Evolutionary conservation across 2,888 invertebrate species (phyloP), one percentile per base, ranked within the genome.

Genomic region (Cerceris ruficornis): DNA sequence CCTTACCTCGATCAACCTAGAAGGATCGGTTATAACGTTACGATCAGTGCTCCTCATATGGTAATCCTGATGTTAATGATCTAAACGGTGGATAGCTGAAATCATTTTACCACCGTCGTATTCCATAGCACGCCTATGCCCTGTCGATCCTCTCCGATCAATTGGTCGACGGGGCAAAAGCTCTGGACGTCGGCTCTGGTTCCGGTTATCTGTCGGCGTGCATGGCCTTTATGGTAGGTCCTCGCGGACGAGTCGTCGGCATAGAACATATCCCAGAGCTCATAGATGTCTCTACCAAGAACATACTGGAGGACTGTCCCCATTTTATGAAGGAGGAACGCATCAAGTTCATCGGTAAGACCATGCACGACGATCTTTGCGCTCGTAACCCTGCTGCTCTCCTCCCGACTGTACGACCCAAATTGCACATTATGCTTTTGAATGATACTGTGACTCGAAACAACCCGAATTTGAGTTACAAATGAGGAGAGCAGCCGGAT

Each of bases 41-140:
- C 98, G 0, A 98, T 99, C 75, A 97, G 97, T 93, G 98, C 98
- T 42, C 98, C 98, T 9, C 98, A 98, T 91, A 99, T 99, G 98
- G 97, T 97, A 93, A 84, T 46, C 11, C 46, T 11, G 11, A 46
- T 8, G 1, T 8, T 46, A 46, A 11, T 6, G 46, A 46, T 46
- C 2, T 1, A 46, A 46, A 6, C 5, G 46, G 46, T 46, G 2
- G 8, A 11, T 46, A 46, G 46, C 11, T 46, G 46, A 11, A 46
- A 46, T 54, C 8, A 15, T 13, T 2, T 9, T n/a, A 15, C 7
- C 7, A 54, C 54, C 1, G 7, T 2, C 7, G n/a, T 14, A 2
- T 17, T n/a, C 83, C 81, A n/a, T 90, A 97, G 97, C 98, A 98
- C 93, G 98, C 98, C 0, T 96, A 97, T 93, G 98, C 98, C 13